phyloP scores from a whole-genome alignment of 2,888 invertebrate species.

The Copidosoma aretas region DNA sequence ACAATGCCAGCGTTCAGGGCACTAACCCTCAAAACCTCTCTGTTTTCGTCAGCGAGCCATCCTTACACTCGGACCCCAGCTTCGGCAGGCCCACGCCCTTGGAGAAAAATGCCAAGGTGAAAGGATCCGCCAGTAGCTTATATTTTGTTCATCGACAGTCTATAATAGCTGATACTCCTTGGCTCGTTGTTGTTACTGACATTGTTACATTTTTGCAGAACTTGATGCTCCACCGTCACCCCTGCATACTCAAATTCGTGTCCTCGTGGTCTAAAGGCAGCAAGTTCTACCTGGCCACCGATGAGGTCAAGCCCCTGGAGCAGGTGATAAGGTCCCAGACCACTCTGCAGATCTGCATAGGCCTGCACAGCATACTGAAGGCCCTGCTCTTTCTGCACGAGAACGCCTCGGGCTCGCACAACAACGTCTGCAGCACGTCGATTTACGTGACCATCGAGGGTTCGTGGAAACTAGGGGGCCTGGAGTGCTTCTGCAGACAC shows the following conservation, averaged over 20 bases:
- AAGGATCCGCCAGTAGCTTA: too few relatives aligned
- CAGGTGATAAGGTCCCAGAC: constrained; percentile 72
- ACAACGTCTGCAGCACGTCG: constrained; percentile 80
- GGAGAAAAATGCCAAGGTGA: constrained; percentile 79
- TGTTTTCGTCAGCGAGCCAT: constrained; percentile 76
- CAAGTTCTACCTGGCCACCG: constrained; percentile 80
- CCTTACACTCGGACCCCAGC: constrained; percentile 63
- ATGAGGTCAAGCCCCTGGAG: constrained; percentile 79
- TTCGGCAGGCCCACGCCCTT: constrained; percentile 68
- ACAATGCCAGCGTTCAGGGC: constrained; percentile 69
- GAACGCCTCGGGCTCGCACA: constrained; percentile 80
- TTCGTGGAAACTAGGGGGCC: constrained; percentile 85
- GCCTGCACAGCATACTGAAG: constrained; percentile 80
- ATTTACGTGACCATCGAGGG: constrained; percentile 85
- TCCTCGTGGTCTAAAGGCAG: constrained; percentile 81
- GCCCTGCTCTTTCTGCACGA: constrained; percentile 85
- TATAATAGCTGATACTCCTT: too few relatives aligned
- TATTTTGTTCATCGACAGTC: too few relatives aligned
- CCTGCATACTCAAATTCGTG: constrained; percentile 82
- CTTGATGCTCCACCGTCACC: constrained; percentile 85
- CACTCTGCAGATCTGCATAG: constrained; percentile 83
- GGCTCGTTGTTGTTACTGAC: not conserved
- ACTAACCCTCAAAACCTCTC: constrained; percentile 72
- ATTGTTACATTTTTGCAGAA: constrained; percentile 68
- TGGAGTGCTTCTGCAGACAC: constrained; percentile 79